A percentile compares a stretch with the other conserved stretches of the same genome.
Conservation (phyloP, 2,888 invertebrate genomes). For the Dexiosoma caninum region DNA sequence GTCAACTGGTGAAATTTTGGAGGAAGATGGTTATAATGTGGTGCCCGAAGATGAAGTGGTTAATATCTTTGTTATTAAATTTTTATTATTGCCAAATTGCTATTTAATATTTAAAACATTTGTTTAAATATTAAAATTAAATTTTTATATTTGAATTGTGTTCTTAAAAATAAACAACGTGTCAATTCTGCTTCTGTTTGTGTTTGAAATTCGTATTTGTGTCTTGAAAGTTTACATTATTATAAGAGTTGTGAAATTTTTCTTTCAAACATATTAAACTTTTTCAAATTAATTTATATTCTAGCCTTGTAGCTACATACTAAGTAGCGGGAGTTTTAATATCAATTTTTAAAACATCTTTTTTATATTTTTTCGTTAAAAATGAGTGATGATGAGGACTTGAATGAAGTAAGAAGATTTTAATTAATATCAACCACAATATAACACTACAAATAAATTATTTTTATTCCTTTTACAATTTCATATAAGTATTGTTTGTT, state of each 20-base stretch:
- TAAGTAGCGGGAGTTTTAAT: slow-evolving; percentile 19
- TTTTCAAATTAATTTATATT: slow-evolving; percentile 50
- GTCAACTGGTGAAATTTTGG: slow-evolving; percentile 50
- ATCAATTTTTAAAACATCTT: neutral
- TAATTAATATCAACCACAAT: slow-evolving; percentile 1
- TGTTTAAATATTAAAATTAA: slow-evolving; percentile 38
- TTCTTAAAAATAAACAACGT: slow-evolving; percentile 6
- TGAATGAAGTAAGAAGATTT: slow-evolving; percentile 4
- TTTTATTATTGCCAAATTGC: neutral
- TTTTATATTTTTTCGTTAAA: neutral
- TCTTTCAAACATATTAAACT: neutral
- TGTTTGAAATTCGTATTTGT: neutral
- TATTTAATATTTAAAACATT: slow-evolving; percentile 7
- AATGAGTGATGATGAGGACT: slow-evolving; percentile 21
- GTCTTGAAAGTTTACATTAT: neutral
- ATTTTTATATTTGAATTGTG: neutral
- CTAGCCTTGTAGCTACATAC: neutral
- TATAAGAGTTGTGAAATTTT: slow-evolving; percentile 12
- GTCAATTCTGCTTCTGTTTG: neutral
- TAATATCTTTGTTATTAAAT: slow-evolving; percentile 36
- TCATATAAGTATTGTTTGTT: too few species aligned
- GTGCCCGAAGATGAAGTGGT: slow-evolving; percentile 60
- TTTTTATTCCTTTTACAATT: neutral
- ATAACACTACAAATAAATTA: neutral
- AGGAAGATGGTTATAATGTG: slow-evolving; percentile 59